Base-by-base conservation (phyloP, 2,888 invertebrate species). In the Stenchaetothrips biformis region DNA sequence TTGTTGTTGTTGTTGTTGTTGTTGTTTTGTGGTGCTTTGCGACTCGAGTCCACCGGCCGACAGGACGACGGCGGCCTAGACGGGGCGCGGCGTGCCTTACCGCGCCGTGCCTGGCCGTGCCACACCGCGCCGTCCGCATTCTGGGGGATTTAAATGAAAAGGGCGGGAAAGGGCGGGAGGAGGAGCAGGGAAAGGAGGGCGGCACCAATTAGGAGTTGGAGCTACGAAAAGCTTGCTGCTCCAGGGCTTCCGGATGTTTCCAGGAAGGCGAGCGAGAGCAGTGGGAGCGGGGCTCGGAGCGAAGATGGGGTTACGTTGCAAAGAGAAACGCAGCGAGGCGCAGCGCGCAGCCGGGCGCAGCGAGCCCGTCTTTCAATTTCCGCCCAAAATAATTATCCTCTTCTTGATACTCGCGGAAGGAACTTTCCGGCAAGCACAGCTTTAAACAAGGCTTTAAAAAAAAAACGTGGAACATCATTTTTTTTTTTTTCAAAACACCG, bases 161-260 rank as follows among this genome's bases (percentile, higher is more conserved):
- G 59, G 59, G 59, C 59, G 59, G 53, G 13, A 9, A 18, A 18
- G 53, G 53, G 6, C 13, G 13, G 6, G 18, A 59, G 18, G 59
- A 16, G 59, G 1, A 7, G 53, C 6, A 7, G 53, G 53, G 53
- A 9, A 16, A 9, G 53, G 53, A 2, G 2, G 59, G 13, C 8
- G 59, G 59, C 59, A 59, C 59, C 59, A 59, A 59, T 59, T 59
- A 59, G 59, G 59, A 59, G 59, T 59, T 59, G 59, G 59, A 53
- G 53, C 53, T 16, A 16, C 53, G 13, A 16, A 16, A 16, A 53
- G 59, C 59, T 13, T 18, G 59, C 59, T 59, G 13, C 59, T 59
- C 18, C 16, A 59, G 59, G 59, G 59, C 59, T 18, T 13, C 59
- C 59, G 59, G 59, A 59, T 59, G 59, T 59, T 59, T 59, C 59